These are phyloP conservation scores for Dorcus hopei DNA, from an alignment of 2,888 invertebrate genomes.

Conservation along the genomic window DNA sequence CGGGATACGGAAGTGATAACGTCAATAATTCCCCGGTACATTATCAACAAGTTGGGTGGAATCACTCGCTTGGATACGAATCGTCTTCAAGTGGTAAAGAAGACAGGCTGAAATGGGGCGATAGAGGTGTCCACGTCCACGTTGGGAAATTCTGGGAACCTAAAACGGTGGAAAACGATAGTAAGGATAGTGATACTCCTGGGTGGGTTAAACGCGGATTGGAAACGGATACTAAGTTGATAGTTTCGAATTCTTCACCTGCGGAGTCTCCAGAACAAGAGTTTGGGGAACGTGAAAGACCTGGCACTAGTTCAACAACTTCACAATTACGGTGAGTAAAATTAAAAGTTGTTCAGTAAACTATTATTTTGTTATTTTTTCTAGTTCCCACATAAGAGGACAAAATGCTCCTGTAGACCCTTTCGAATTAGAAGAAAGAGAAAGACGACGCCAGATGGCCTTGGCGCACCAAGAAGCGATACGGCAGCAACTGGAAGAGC, in stretches of 20 bases:
- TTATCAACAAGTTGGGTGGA: constrained; percentile 28
- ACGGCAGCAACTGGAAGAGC: constrained; percentile 79
- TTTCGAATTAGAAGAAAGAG: constrained; percentile 74
- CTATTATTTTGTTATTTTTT: neutral
- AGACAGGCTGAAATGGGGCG: constrained; percentile 72
- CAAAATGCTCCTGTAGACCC: constrained; percentile 84
- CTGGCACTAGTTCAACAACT: constrained; percentile 42
- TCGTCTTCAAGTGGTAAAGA: constrained; percentile 51
- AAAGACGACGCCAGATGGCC: constrained; percentile 77
- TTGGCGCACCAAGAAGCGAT: constrained; percentile 84
- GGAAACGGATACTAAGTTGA: constrained; percentile 51
- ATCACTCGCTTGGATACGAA: constrained; percentile 40
- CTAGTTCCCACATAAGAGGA: constrained; percentile 66
- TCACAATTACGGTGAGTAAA: constrained; percentile 34
- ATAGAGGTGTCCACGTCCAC: constrained; percentile 64
- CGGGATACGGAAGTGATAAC: constrained; percentile 81
- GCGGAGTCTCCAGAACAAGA: constrained; percentile 48
- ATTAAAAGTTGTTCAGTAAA: no score
- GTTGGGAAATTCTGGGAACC: constrained; percentile 69
- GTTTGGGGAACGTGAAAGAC: constrained; percentile 42
- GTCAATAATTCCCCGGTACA: constrained; percentile 51
- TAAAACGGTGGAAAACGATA: constrained; percentile 33
- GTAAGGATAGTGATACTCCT: constrained; percentile 42
- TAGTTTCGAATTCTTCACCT: constrained; percentile 49
- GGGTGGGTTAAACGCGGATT: constrained; percentile 56